Evolutionary conservation across 2,888 invertebrate genomes (phyloP).

Genomic region (Pasiphila rectangulata): DNA sequence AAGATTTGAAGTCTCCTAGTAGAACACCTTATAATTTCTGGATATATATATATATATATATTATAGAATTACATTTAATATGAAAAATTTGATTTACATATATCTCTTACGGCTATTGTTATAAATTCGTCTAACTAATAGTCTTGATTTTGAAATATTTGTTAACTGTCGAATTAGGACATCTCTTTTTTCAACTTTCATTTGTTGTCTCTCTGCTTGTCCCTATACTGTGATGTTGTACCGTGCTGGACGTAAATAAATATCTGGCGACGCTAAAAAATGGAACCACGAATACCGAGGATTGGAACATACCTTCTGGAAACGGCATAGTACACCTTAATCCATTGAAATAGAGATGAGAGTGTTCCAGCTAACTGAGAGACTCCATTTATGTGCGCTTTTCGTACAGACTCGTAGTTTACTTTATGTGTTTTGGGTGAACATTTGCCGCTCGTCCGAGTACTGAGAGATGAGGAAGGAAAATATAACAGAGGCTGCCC

Average conservation of each 20-base stretch:
- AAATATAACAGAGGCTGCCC: no score
- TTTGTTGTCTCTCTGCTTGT: background rate
- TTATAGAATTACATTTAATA: no score
- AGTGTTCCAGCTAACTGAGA: background rate
- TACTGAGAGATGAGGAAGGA: no score
- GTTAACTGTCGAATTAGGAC: no score
- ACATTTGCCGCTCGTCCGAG: background rate
- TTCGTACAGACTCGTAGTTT: background rate
- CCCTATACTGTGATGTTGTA: background rate
- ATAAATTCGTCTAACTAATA: no score
- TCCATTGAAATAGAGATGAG: conserved; percentile 1
- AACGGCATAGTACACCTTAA: conserved; percentile 12
- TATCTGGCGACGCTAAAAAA: conserved; percentile 52
- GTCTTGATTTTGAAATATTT: no score
- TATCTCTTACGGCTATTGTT: no score
- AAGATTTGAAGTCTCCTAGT: no score
- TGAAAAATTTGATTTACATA: no score
- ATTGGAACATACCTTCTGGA: conserved; percentile 11
- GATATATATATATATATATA: no score
- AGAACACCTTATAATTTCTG: no score
- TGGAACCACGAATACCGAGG: conserved; percentile 38
- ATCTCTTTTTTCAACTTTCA: no score
- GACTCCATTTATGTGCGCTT: background rate
- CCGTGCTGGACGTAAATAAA: conserved; percentile 45
- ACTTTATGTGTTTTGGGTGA: background rate